These are phyloP conservation scores for Serranus cabrilla DNA, from an alignment of 2,797 vertebrate species.

Conservation along the genomic window DNA sequence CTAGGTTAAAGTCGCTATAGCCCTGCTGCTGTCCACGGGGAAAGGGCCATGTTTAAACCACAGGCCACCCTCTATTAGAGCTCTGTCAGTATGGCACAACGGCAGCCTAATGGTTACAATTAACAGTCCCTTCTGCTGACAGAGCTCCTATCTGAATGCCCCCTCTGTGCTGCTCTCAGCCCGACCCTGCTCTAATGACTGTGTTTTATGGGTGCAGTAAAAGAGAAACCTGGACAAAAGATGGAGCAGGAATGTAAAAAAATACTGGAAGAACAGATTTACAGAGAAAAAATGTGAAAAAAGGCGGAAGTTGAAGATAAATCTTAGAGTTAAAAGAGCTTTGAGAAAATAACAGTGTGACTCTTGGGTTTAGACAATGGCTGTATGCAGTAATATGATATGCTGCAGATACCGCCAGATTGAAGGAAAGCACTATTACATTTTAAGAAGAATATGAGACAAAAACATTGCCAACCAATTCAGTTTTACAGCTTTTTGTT, in stretches of 20 bases:
- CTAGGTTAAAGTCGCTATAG: slow-evolving; percentile 48
- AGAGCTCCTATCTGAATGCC: slow-evolving; percentile 69
- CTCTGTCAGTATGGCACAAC: slow-evolving; percentile 65
- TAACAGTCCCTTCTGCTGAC: slow-evolving; percentile 79
- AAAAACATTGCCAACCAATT: slow-evolving; percentile 17
- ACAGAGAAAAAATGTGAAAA: background rate
- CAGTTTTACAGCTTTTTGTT: slow-evolving; percentile 18
- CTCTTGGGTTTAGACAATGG: slow-evolving; percentile 22
- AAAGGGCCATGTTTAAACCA: slow-evolving; percentile 73
- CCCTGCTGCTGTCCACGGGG: slow-evolving; percentile 56
- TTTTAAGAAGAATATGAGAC: slow-evolving; percentile 11
- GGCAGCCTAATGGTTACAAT: slow-evolving; percentile 83
- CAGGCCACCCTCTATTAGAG: slow-evolving; percentile 68
- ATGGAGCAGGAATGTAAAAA: slow-evolving; percentile 30
- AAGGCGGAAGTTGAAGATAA: slow-evolving; percentile 12
- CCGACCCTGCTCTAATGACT: slow-evolving; percentile 77
- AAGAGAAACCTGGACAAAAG: slow-evolving; percentile 41
- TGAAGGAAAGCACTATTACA: slow-evolving; percentile 11
- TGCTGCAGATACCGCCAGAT: background rate
- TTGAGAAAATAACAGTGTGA: slow-evolving; percentile 21
- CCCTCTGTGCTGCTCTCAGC: slow-evolving; percentile 48
- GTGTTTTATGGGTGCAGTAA: slow-evolving; percentile 69
- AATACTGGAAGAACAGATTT: slow-evolving; percentile 34
- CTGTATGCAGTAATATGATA: slow-evolving; percentile 13
- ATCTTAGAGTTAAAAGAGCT: slow-evolving; percentile 18